A percentile compares a stretch with the other conserved stretches of the same genome.
Conservation (phyloP, 2,113 vertebrate genomes). For the Phyllopteryx taeniolatus region DNA sequence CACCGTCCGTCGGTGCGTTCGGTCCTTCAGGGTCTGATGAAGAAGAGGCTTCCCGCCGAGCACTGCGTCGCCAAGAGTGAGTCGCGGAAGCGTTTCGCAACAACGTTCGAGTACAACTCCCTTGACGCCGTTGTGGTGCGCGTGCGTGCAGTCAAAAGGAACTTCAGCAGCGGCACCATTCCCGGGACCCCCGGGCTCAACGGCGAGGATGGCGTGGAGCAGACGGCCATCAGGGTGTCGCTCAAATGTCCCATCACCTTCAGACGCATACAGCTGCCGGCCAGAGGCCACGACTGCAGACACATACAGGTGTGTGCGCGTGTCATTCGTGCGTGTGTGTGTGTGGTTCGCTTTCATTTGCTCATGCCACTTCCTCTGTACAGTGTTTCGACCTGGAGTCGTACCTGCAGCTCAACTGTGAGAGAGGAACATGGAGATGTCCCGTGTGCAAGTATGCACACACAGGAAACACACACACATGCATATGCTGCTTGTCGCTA, state of each 20-base stretch:
- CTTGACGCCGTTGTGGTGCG: not conserved
- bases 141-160: conserved; percentile 79
- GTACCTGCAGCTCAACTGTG: conserved; percentile 79
- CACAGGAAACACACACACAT: not conserved
- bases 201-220: conserved; percentile 89
- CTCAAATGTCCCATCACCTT: conserved; percentile 96
- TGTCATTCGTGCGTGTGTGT: not conserved
- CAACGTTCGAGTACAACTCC: not conserved
- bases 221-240: conserved; percentile 91
- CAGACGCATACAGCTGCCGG: conserved; percentile 89
- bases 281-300: conserved; percentile 87
- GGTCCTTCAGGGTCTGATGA: conserved; percentile 90
- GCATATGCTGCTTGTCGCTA: not conserved
- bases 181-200: conserved; percentile 85
- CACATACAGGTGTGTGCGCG: conserved; percentile 59
- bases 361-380: not conserved
- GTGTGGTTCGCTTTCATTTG: not conserved
- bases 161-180: conserved; percentile 89
- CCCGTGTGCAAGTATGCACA: conserved; percentile 75
- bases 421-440: conserved; percentile 80
- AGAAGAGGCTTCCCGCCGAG: conserved; percentile 89
- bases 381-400: conserved; percentile 88
- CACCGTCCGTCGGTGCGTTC: conserved; percentile 89
- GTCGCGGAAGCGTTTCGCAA: conserved; percentile 15
- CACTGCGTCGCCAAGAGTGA: conserved; percentile 93